Percentiles rank a stretch among this genome's conserved stretches.
These are phyloP conservation scores for Platypus cylindrus DNA, from an alignment of 2,888 invertebrate species.

Conservation along the genomic window DNA sequence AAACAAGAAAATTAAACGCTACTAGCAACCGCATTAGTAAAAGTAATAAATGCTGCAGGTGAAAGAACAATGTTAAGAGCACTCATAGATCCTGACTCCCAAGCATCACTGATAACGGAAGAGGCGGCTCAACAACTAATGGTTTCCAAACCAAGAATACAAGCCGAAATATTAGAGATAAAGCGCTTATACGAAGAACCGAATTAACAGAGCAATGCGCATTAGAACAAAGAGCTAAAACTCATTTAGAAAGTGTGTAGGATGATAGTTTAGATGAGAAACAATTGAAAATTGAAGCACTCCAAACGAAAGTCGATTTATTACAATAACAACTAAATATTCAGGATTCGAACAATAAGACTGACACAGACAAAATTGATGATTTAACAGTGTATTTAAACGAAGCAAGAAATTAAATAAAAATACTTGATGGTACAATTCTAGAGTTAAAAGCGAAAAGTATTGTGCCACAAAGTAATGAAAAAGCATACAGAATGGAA, in stretches of 20 bases:
- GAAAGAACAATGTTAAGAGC: no score
- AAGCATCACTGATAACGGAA: no score
- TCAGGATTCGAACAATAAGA: conserved; percentile 1
- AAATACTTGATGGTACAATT: conserved; percentile 20
- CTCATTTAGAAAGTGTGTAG: conserved; percentile 53
- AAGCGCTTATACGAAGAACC: conserved; percentile 67
- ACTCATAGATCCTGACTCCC: no score
- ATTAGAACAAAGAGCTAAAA: conserved; percentile 82
- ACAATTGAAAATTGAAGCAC: conserved; percentile 70
- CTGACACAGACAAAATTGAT: conserved; percentile 22
- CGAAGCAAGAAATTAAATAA: conserved; percentile 28
- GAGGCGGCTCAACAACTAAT: no score
- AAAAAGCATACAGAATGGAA: conserved; percentile 28
- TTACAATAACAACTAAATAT: conserved; percentile 29
- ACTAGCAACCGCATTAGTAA: no score
- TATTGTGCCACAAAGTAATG: conserved; percentile 35
- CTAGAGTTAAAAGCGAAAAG: conserved; percentile 31
- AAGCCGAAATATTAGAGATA: no score
- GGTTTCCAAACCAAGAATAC: no score
- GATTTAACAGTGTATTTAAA: conserved; percentile 28
- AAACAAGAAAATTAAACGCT: no score
- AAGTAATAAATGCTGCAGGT: no score
- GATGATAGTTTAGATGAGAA: conserved; percentile 81
- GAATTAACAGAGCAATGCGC: conserved; percentile 84
- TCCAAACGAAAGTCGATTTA: conserved; percentile 65